Conservation (phyloP, 2,888 invertebrate genomes). For the Tenthredo notha region DNA sequence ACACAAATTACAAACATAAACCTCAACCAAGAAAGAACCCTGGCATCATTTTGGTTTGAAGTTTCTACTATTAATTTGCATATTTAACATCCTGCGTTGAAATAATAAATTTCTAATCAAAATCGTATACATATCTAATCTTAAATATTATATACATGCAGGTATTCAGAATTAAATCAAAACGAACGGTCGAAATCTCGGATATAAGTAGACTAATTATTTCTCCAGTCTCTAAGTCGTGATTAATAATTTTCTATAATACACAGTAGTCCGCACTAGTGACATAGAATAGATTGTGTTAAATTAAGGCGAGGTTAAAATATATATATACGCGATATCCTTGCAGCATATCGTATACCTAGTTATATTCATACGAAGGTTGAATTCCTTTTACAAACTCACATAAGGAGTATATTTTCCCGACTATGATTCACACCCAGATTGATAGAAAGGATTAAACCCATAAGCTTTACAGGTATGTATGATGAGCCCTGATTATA, state of each 20-base stretch:
- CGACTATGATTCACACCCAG: not conserved
- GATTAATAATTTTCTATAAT: not conserved
- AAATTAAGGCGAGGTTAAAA: constrained; percentile 14
- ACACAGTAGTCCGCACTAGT: not conserved
- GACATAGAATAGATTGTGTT: not conserved
- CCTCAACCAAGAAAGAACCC: not conserved
- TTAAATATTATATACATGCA: not conserved
- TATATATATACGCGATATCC: not conserved
- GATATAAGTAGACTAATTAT: not conserved
- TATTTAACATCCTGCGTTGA: not conserved
- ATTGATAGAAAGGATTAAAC: not conserved
- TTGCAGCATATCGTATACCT: not conserved
- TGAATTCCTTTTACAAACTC: constrained; percentile 27
- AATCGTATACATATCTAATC: not conserved
- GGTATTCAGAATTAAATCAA: not conserved
- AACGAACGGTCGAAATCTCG: not conserved
- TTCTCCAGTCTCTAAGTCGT: not conserved
- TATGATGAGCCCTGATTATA: not conserved
- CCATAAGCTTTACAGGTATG: not conserved
- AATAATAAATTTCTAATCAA: not conserved
- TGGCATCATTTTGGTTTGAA: constrained; percentile 4
- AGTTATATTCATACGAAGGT: constrained; percentile 3
- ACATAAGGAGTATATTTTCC: not conserved
- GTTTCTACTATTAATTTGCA: constrained; percentile 3
- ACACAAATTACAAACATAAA: constrained; percentile 1